These are phyloP conservation scores for Limnephilus lunatus DNA, from an alignment of 2,888 invertebrate genomes.

Conservation along the genomic window DNA sequence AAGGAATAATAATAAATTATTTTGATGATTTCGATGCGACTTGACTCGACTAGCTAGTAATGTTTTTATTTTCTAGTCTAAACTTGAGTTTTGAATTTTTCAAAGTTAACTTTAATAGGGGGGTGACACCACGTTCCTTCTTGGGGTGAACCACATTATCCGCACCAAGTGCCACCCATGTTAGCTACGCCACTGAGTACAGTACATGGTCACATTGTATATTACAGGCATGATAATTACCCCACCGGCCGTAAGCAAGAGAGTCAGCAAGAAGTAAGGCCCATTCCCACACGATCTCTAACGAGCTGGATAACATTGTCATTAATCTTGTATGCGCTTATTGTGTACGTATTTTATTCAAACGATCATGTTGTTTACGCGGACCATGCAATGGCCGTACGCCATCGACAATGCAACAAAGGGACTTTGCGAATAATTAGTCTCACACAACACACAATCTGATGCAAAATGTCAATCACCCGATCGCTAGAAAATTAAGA, in stretches of 20 bases:
- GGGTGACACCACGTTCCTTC: too few relatives aligned
- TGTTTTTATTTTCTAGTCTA: too few relatives aligned
- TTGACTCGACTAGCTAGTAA: too few relatives aligned
- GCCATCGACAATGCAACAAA: neutral
- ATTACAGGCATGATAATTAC: slow-evolving; percentile 12
- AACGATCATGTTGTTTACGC: slow-evolving; percentile 2
- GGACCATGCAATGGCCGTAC: neutral
- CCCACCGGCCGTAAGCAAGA: neutral
- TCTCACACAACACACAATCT: neutral
- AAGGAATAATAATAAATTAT: too few relatives aligned
- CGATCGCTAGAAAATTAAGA: neutral
- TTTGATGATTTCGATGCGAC: too few relatives aligned
- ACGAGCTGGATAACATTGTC: slow-evolving; percentile 37
- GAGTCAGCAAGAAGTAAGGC: slow-evolving; percentile 10
- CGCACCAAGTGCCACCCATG: too few relatives aligned
- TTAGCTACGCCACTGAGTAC: too few relatives aligned
- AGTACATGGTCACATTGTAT: slow-evolving; percentile 13
- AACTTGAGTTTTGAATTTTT: too few relatives aligned
- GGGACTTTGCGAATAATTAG: neutral
- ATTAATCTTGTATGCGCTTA: slow-evolving; percentile 32
- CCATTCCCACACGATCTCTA: slow-evolving; percentile 36
- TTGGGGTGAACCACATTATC: too few relatives aligned
- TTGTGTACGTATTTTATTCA: neutral
- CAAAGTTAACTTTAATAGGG: too few relatives aligned
- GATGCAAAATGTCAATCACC: neutral